Percentiles rank a stretch among this genome's conserved stretches.
Evolutionary conservation across 2,113 vertebrate species (phyloP).

Genomic region (Caloenas nicobarica): DNA sequence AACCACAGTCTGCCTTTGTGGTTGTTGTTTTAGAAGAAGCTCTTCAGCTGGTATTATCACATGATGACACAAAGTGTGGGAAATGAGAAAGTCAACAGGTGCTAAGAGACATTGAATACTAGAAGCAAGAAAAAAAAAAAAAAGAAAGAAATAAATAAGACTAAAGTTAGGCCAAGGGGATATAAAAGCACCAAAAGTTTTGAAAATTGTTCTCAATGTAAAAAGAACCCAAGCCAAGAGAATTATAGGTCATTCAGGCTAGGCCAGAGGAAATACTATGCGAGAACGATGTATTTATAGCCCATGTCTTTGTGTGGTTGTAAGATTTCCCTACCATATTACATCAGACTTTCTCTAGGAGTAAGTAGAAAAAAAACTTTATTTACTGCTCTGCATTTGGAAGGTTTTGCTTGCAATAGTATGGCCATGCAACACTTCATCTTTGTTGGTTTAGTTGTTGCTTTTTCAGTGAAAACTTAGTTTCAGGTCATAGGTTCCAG

Average conservation of each 20-base stretch:
- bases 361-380: neutral
- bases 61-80: conserved; percentile 67
- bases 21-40: conserved; percentile 64
- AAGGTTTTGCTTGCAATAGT: neutral
- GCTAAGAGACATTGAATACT: conserved; percentile 52
- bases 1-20: conserved; percentile 75
- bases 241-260: neutral
- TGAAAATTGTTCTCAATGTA: neutral
- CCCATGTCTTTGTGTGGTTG: neutral
- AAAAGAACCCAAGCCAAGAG: neutral
- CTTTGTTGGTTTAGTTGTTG: neutral
- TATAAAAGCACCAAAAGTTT: neutral
- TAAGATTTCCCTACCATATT: neutral
- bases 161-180: neutral
- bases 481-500: neutral
- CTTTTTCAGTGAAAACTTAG: neutral
- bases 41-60: conserved; percentile 65
- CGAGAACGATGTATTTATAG: neutral
- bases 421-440: neutral
- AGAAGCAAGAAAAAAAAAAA: conserved; percentile 30
- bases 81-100: conserved; percentile 72
- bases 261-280: neutral
- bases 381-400: neutral
- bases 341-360: neutral
- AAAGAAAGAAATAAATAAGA: neutral